Conservation (phyloP, 2,888 invertebrate genomes). For the Scaptomyza parva region DNA sequence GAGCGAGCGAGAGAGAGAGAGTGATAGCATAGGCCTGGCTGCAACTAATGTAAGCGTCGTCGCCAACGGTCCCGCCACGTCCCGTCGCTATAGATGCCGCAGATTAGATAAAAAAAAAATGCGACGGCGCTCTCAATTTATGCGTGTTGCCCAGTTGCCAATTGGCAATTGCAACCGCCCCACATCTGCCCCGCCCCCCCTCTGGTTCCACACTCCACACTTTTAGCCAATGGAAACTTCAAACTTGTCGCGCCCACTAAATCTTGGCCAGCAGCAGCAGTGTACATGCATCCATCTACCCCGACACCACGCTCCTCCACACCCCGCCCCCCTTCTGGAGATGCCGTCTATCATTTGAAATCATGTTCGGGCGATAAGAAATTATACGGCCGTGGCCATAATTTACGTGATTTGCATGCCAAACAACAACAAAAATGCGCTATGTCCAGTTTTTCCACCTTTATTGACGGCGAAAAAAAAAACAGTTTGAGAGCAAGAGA, state of each 20-base stretch:
- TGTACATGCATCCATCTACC: conserved; percentile 36
- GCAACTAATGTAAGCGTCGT: conserved; percentile 67
- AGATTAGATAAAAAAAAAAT: conserved; percentile 77
- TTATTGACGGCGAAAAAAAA: conserved; percentile 8
- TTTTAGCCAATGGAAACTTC: not conserved
- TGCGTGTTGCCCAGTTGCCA: conserved; percentile 69
- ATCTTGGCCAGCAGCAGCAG: conserved; percentile 58
- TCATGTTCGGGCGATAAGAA: conserved; percentile 78
- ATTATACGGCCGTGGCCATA: conserved; percentile 76
- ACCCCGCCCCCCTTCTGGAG: conserved; percentile 12
- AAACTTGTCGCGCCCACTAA: conserved; percentile 81
- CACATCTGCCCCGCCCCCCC: not conserved
- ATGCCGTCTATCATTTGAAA: conserved; percentile 78
- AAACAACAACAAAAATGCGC: conserved; percentile 23
- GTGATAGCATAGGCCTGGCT: conserved; percentile 37
- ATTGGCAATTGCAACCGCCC: conserved; percentile 50
- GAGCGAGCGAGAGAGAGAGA: conserved; percentile 15
- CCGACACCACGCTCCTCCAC: not conserved
- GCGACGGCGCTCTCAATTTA: conserved; percentile 75
- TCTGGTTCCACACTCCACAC: too few species aligned
- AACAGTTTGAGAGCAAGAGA: conserved; percentile 37
- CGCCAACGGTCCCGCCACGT: conserved; percentile 18
- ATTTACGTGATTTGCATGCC: conserved; percentile 80
- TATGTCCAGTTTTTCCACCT: conserved; percentile 37
- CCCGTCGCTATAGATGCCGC: conserved; percentile 75